Conservation (phyloP, 2,888 invertebrate genomes). For the Meliscaeva auricollis region DNA sequence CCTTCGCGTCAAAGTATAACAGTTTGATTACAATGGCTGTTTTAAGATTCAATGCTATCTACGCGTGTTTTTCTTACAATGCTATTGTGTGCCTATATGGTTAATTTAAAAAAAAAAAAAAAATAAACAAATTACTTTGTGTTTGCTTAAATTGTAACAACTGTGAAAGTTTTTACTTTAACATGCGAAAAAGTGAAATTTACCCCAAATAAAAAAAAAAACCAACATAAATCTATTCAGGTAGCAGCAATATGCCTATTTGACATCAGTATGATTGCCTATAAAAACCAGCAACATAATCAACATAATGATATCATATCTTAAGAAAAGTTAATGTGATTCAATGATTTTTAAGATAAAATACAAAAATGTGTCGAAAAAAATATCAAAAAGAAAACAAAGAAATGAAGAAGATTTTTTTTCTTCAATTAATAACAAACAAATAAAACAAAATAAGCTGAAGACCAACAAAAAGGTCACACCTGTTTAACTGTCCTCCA, state of each 20-base stretch:
- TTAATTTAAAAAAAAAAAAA: no score
- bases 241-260: no score
- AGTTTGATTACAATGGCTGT: no score
- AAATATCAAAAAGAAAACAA: no score
- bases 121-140: no score
- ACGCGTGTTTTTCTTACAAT: no score
- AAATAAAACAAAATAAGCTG: background rate
- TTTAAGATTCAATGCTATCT: no score
- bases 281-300: no score
- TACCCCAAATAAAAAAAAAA: background rate
- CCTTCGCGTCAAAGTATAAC: no score
- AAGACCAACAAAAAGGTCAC: constrained; percentile 12
- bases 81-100: no score
- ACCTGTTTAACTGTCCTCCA: constrained; percentile 25
- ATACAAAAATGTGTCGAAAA: background rate
- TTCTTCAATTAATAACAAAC: background rate
- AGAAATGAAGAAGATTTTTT: no score
- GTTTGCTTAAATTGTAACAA: no score
- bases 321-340: background rate
- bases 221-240: background rate
- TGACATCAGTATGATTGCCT: background rate
- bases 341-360: background rate
- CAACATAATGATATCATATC: background rate
- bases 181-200: constrained; percentile 18
- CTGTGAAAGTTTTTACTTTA: background rate